Evolutionary conservation across 2,888 invertebrate genomes (phyloP).

Genomic region (Odiellus spinosus): DNA sequence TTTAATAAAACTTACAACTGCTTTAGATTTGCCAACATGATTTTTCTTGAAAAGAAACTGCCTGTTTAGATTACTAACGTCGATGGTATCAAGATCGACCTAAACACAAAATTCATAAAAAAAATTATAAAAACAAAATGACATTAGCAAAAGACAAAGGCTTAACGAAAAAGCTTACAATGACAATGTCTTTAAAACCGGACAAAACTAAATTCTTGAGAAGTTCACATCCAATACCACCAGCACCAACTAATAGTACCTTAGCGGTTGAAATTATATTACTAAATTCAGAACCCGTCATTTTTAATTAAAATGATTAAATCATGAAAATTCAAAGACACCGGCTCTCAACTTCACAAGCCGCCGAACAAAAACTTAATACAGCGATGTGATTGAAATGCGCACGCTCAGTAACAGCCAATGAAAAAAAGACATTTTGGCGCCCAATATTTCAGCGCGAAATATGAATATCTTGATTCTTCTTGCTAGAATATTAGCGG

Average conservation of each 20-base stretch:
- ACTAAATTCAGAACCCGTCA: not conserved
- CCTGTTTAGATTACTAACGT: conserved; percentile 94
- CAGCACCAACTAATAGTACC: conserved; percentile 76
- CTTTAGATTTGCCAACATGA: conserved; percentile 95
- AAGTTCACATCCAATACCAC: conserved; percentile 97
- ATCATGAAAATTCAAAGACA: too few species aligned
- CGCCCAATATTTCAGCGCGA: too few species aligned
- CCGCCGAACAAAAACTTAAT: too few species aligned
- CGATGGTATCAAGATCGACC: conserved; percentile 99
- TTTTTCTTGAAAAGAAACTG: conserved; percentile 97
- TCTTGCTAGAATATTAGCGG: too few species aligned
- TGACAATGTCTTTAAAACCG: conserved; percentile 82
- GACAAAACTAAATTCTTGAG: conserved; percentile 89
- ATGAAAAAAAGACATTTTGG: too few species aligned
- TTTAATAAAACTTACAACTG: conserved; percentile 37
- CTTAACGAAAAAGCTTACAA: conserved; percentile 46
- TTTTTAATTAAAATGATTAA: too few species aligned
- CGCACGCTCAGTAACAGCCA: too few species aligned
- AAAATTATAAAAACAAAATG: not conserved
- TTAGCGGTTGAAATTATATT: not conserved
- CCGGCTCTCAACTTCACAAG: too few species aligned
- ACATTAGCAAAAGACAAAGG: too few species aligned
- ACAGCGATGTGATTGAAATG: too few species aligned
- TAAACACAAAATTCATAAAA: conserved; percentile 30
- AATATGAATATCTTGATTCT: too few species aligned